These are phyloP conservation scores for Muntiacus muntjak DNA, from an alignment of 2,113 vertebrate species.

Conservation along the genomic window DNA sequence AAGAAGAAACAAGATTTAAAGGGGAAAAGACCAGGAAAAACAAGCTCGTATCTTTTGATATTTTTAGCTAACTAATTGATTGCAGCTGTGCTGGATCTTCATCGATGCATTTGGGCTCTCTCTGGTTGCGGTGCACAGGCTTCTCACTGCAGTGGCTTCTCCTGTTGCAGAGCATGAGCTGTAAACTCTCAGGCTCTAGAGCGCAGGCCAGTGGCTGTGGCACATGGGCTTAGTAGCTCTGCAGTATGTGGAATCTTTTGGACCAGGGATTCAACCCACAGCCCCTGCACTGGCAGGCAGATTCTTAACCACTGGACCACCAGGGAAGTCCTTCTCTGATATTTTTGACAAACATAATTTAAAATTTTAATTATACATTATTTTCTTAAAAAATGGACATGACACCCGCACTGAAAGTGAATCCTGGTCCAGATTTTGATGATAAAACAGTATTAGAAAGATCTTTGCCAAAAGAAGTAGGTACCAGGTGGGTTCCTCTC, in stretches of 20 bases:
- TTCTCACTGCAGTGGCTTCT: neutral
- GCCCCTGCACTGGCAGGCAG: neutral
- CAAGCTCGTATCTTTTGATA: neutral
- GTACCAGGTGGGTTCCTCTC: neutral
- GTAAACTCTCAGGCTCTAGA: neutral
- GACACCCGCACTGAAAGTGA: neutral
- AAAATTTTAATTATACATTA: neutral
- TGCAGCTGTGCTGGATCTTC: neutral
- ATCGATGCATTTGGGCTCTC: neutral
- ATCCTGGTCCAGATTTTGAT: neutral
- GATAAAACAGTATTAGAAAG: constrained; percentile 8
- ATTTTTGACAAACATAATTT: neutral
- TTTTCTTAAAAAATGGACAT: neutral
- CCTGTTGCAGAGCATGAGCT: neutral
- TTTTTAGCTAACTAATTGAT: neutral
- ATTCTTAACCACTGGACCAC: neutral
- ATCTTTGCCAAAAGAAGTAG: neutral
- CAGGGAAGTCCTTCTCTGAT: neutral
- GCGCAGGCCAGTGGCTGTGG: neutral
- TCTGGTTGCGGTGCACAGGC: neutral
- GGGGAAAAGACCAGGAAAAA: neutral
- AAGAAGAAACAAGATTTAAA: neutral
- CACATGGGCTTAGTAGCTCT: neutral
- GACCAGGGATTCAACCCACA: neutral
- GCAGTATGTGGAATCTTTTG: neutral